A percentile compares a stretch with the other conserved stretches of the same genome.
These are phyloP conservation scores for Drosophila neotestacea DNA, from an alignment of 2,888 invertebrate genomes.

Conservation along the genomic window DNA sequence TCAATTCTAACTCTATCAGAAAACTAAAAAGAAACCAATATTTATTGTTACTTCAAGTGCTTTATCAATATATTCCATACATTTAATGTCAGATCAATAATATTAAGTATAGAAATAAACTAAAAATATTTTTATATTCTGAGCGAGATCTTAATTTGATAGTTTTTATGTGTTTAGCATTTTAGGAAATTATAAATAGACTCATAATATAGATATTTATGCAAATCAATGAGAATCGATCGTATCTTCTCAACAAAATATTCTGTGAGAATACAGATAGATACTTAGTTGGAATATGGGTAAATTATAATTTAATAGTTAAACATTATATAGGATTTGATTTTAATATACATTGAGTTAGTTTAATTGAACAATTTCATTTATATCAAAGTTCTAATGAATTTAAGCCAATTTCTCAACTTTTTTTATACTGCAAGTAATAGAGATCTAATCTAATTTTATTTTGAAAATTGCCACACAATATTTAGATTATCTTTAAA, in stretches of 20 bases:
- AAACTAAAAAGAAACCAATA: neutral
- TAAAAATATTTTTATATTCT: neutral
- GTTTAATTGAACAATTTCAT: too few relatives aligned
- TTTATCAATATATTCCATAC: neutral
- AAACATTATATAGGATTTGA: too few relatives aligned
- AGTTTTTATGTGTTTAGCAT: constrained; percentile 8
- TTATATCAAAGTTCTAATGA: too few relatives aligned
- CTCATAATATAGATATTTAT: constrained; percentile 1
- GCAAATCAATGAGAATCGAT: constrained; percentile 3
- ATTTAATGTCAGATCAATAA: neutral
- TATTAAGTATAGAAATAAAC: neutral
- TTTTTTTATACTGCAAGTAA: too few relatives aligned
- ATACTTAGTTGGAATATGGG: too few relatives aligned
- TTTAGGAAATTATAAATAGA: constrained; percentile 19
- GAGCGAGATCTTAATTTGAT: constrained; percentile 1
- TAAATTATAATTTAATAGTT: too few relatives aligned
- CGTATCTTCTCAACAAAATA: neutral
- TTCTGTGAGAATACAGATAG: too few relatives aligned
- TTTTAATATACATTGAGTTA: too few relatives aligned
- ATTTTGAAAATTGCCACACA: too few relatives aligned
- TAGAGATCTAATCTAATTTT: too few relatives aligned
- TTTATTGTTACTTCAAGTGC: neutral
- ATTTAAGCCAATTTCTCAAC: too few relatives aligned
- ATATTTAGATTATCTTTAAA: too few relatives aligned
- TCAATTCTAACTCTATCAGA: neutral